Evolutionary conservation across 2,888 invertebrate genomes (phyloP).

Genomic region (Nomada lathburiana): DNA sequence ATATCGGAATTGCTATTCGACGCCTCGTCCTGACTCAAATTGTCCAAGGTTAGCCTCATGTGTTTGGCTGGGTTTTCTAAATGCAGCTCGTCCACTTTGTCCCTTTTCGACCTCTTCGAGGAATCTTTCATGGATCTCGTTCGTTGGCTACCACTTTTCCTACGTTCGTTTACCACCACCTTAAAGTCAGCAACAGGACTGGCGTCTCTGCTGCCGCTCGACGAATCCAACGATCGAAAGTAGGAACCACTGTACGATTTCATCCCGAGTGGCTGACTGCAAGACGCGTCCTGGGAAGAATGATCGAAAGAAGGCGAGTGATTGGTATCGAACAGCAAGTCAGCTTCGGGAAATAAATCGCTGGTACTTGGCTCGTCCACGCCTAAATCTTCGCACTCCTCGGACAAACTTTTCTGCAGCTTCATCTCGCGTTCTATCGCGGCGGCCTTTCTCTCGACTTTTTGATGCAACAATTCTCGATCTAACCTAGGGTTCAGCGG

Average conservation of each 20-base stretch:
- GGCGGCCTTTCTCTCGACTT: conserved; percentile 83
- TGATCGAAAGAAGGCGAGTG: conserved; percentile 89
- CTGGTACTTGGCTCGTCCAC: conserved; percentile 93
- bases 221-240: conserved; percentile 83
- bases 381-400: conserved; percentile 92
- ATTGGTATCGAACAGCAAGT: conserved; percentile 89
- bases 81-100: conserved; percentile 66
- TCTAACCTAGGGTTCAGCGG: conserved; percentile 76
- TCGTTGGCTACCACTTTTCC: conserved; percentile 74
- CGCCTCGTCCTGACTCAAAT: conserved; percentile 80
- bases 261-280: conserved; percentile 81
- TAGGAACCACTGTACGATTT: conserved; percentile 80
- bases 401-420: conserved; percentile 90
- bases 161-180: conserved; percentile 71
- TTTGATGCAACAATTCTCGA: conserved; percentile 78
- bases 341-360: conserved; percentile 92
- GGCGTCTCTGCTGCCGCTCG: conserved; percentile 84
- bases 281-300: conserved; percentile 85
- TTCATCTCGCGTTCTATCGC: conserved; percentile 86
- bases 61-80: conserved; percentile 71
- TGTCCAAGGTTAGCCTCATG: conserved; percentile 77
- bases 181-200: conserved; percentile 84
- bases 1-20: conserved; percentile 80
- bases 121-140: conserved; percentile 70
- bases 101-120: conserved; percentile 66